Percentiles rank a stretch among this genome's conserved stretches.
These are phyloP conservation scores for Solenopsis fugax DNA, from an alignment of 1,140 invertebrate genomes.

Conservation along the genomic window DNA sequence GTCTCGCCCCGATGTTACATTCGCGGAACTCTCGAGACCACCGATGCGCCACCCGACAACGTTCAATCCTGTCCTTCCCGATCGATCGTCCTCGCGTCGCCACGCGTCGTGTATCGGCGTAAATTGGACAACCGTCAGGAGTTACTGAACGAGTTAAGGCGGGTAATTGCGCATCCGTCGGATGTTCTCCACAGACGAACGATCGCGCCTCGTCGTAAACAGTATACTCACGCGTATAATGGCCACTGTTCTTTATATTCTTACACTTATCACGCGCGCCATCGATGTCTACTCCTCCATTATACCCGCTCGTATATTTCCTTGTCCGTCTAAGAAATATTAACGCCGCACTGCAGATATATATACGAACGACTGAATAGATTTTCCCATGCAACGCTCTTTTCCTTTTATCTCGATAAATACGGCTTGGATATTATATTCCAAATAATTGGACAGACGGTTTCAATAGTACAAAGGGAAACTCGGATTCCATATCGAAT, in stretches of 20 bases:
- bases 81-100: conserved; percentile 42
- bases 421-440: not conserved
- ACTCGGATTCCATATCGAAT: not conserved
- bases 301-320: conserved; percentile 38
- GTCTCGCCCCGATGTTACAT: not conserved
- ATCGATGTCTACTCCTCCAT: conserved; percentile 37
- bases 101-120: conserved; percentile 52
- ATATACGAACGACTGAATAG: not conserved
- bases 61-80: conserved; percentile 31
- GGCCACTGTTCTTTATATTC: conserved; percentile 45
- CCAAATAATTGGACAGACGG: not conserved
- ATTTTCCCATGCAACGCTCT: not conserved
- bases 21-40: not conserved
- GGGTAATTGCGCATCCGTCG: conserved; percentile 57
- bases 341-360: not conserved
- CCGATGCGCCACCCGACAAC: too few species aligned
- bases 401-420: not conserved
- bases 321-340: conserved; percentile 28
- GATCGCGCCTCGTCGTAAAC: conserved; percentile 44
- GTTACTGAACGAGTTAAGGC: conserved; percentile 42
- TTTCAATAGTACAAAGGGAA: not conserved
- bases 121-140: conserved; percentile 51
- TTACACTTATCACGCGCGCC: conserved; percentile 34
- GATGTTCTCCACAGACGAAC: conserved; percentile 44
- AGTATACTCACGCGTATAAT: conserved; percentile 45